These are phyloP conservation scores for Indri indri DNA, from an alignment of 2,113 vertebrate species.

Conservation along the genomic window DNA sequence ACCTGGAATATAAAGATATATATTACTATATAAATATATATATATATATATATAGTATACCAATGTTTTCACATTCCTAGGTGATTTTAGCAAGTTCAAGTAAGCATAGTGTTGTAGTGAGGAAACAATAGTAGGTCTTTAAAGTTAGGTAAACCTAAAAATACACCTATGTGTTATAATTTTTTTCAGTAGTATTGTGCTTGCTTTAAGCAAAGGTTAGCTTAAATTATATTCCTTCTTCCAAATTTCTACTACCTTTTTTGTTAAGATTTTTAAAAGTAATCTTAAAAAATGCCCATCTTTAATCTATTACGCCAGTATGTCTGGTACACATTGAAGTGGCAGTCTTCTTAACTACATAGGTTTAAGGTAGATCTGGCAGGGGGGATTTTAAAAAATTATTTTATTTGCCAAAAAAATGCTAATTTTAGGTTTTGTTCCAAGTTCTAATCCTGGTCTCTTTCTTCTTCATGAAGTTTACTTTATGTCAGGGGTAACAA, in stretches of 20 bases:
- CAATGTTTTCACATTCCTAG: not conserved
- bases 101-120: not conserved
- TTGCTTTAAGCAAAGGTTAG: not conserved
- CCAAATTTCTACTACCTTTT: not conserved
- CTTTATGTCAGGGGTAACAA: not conserved
- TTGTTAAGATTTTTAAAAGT: not conserved
- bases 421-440: not conserved
- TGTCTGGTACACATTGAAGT: not conserved
- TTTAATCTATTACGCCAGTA: not conserved
- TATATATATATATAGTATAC: not conserved
- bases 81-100: not conserved
- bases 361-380: not conserved
- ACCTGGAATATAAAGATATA: not conserved
- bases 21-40: no score
- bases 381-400: not conserved
- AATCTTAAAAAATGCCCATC: not conserved
- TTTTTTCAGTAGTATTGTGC: not conserved
- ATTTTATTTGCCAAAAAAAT: not conserved
- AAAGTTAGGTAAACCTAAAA: not conserved
- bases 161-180: not conserved
- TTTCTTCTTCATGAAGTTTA: constrained; percentile 11
- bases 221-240: not conserved
- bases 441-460: constrained; percentile 4
- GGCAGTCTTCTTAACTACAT: not conserved
- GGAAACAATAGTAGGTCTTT: not conserved